Evolutionary conservation across 2,888 invertebrate species (phyloP).

Genomic region (Mythimna loreyi): DNA sequence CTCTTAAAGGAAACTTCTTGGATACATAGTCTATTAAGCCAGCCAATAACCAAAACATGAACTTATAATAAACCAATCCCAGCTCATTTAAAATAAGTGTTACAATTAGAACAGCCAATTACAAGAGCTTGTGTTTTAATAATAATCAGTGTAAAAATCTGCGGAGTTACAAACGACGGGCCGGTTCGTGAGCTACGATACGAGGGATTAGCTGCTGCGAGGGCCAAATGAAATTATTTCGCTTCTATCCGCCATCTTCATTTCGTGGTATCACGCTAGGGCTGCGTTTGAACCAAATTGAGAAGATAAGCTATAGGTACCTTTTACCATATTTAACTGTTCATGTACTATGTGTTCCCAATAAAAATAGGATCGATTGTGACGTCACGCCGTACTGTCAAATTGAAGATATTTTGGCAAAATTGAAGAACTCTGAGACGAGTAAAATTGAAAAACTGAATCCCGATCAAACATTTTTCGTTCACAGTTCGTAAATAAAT

Average conservation of each 20-base stretch:
- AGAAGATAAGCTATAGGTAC: background rate
- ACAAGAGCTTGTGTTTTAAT: slow-evolving; percentile 57
- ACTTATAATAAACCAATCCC: slow-evolving; percentile 36
- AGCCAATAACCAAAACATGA: slow-evolving; percentile 28
- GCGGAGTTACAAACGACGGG: slow-evolving; percentile 59
- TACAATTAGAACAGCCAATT: slow-evolving; percentile 63
- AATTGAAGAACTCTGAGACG: too few relatives aligned
- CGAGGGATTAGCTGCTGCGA: slow-evolving; percentile 70
- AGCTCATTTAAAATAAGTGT: slow-evolving; percentile 55
- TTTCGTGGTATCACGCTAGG: slow-evolving; percentile 67
- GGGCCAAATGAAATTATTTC: slow-evolving; percentile 82
- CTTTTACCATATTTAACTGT: background rate
- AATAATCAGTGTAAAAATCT: slow-evolving; percentile 67
- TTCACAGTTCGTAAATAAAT: too few relatives aligned
- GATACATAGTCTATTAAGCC: slow-evolving; percentile 1
- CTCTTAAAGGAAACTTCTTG: background rate
- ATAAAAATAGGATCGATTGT: too few relatives aligned
- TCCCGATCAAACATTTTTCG: too few relatives aligned
- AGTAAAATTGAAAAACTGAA: too few relatives aligned
- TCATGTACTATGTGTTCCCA: too few relatives aligned
- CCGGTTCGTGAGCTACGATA: slow-evolving; percentile 66
- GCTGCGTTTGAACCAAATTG: slow-evolving; percentile 46
- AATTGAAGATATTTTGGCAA: too few relatives aligned
- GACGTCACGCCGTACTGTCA: too few relatives aligned
- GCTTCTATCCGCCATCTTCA: slow-evolving; percentile 77